Conservation (phyloP, 2,113 vertebrate species). For the Pandion haliaetus region DNA sequence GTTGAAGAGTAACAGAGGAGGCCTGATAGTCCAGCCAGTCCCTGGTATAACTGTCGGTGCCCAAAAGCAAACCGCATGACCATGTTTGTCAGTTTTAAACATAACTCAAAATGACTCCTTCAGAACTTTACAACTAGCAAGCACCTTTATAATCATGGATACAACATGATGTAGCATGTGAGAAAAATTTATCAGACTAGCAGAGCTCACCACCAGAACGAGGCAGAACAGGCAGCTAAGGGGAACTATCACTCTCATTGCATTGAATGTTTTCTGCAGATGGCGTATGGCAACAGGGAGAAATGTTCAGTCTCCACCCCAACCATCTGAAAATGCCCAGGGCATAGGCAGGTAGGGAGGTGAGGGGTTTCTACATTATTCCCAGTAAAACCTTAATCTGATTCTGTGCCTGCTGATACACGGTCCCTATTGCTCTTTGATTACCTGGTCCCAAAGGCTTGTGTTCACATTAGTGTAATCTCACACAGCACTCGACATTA, state of each 20-base stretch:
- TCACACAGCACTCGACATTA: background rate
- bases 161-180: background rate
- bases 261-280: background rate
- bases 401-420: background rate
- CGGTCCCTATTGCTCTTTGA: background rate
- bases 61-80: background rate
- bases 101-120: background rate
- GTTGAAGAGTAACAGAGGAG: background rate
- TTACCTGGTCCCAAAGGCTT: background rate
- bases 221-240: background rate
- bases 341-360: background rate
- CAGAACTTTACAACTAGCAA: background rate
- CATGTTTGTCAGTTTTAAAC: background rate
- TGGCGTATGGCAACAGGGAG: background rate
- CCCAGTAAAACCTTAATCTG: background rate
- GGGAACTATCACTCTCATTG: background rate
- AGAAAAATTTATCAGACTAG: background rate
- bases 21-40: background rate
- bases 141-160: background rate
- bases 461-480: accelerated
- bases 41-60: background rate
- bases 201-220: background rate
- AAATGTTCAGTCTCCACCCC: background rate
- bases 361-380: background rate
- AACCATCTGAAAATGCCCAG: background rate